Percentiles rank a stretch among this genome's conserved stretches.
Evolutionary conservation across 2,888 invertebrate species (phyloP).

Genomic region (Yponomeuta plumbellus): DNA sequence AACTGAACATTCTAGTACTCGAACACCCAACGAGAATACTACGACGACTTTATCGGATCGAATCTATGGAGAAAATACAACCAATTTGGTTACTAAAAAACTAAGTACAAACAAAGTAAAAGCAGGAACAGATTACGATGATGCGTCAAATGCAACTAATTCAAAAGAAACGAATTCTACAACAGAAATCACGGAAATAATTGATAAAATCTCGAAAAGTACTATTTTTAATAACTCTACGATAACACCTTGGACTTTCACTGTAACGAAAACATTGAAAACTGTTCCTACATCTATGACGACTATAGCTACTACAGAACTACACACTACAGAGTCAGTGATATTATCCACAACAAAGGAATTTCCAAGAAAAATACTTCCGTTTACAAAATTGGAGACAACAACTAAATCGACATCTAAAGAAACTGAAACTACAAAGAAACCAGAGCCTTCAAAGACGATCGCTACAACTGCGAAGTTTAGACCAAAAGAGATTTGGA

Average conservation of each 20-base stretch:
- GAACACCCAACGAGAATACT: constrained; percentile 16
- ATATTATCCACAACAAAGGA: constrained; percentile 21
- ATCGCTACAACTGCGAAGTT: constrained; percentile 52
- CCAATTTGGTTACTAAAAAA: constrained; percentile 3
- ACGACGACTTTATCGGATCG: background rate
- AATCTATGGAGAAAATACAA: background rate
- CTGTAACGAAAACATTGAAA: background rate
- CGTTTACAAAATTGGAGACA: constrained; percentile 26
- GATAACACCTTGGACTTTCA: constrained; percentile 2
- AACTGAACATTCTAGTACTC: background rate
- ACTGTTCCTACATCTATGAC: constrained; percentile 17
- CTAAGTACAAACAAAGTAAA: background rate
- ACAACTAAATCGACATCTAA: constrained; percentile 23
- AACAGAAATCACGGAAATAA: background rate
- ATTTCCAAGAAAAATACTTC: constrained; percentile 18
- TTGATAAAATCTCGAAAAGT: background rate
- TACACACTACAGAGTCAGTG: constrained; percentile 21
- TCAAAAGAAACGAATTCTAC: background rate
- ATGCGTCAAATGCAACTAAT: background rate
- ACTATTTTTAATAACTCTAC: background rate
- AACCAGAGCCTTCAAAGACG: constrained; percentile 43
- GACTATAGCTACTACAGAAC: constrained; percentile 21
- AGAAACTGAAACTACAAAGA: constrained; percentile 38
- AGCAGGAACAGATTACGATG: background rate
- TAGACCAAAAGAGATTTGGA: constrained; percentile 72